Evolutionary conservation across 2,888 invertebrate species (phyloP).

Genomic region (Drosophila rubida): DNA sequence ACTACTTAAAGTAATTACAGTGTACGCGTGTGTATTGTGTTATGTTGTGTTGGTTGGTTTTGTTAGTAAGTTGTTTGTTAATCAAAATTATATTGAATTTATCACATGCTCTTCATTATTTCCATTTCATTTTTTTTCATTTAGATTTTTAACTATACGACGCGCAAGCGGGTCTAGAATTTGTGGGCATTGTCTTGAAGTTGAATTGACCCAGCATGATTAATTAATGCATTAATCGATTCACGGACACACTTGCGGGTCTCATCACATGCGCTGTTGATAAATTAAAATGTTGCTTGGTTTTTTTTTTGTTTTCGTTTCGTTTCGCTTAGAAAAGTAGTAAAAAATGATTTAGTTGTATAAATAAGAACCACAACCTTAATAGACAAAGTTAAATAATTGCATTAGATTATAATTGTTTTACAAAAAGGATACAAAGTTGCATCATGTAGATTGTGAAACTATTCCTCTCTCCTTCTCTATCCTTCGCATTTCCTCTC

Average conservation of each 20-base stretch:
- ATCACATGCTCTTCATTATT: constrained; percentile 70
- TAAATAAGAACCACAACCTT: constrained; percentile 83
- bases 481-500: background rate
- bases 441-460: constrained; percentile 42
- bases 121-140: constrained; percentile 41
- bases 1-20: constrained; percentile 46
- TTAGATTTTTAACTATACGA: constrained; percentile 66
- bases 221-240: background rate
- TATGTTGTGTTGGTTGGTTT: constrained; percentile 34
- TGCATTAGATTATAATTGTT: constrained; percentile 59
- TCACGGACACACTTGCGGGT: constrained; percentile 53
- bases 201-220: constrained; percentile 9
- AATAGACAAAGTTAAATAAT: constrained; percentile 76
- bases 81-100: constrained; percentile 76
- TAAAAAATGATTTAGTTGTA: constrained; percentile 61
- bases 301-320: constrained; percentile 39
- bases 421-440: constrained; percentile 45
- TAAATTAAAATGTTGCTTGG: constrained; percentile 68
- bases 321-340: constrained; percentile 62
- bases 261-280: constrained; percentile 78
- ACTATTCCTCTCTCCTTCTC: background rate
- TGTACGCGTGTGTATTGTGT: constrained; percentile 35
- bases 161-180: constrained; percentile 46
- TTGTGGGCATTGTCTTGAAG: constrained; percentile 41
- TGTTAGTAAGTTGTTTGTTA: constrained; percentile 68